Base-by-base conservation (phyloP, 2,113 vertebrate species). In the Gymnarchus niloticus region DNA sequence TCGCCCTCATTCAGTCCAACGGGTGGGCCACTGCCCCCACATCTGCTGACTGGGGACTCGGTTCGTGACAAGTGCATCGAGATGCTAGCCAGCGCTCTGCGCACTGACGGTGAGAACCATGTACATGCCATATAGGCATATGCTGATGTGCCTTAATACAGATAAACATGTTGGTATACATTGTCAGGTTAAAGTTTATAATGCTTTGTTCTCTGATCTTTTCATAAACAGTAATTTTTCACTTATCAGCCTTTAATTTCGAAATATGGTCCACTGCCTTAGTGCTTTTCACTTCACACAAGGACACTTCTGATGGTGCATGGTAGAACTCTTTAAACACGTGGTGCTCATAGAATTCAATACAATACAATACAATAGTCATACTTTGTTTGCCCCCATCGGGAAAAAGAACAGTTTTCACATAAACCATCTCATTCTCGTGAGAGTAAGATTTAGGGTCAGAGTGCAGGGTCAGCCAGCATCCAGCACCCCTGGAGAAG, bases 61-160 rank as follows among this genome's bases (percentile, higher is more conserved):
- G 89, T 99, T 88, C 91, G 98, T 88, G 97, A 99, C 93, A 99
- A 99, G 88, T 99, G 98, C 91, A 94, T 99, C 0, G 97, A 97
- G 94, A 96, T 99, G 97, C 90, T 99, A 88, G 89, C 96, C 0
- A 96, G 95, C 0, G 97, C 97, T 0, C 93, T 99, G 88, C 96
- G 94, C 86, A 94, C 95, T 37, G 96, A 97, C 0, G 95, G 98
- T 99, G 92, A 94, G 1, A 46, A 7, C 83, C 78, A 6, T 25
- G 28, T 23, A 59, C 41, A 10, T 52, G 12, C 81, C 51, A 3
- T 28, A 21, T n/a, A 44, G 12, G 56, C 52, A 83, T 28, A 57
- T 54, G 44, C 82, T 83, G 25, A n/a, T n/a, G n/a, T n/a, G n/a
- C n/a, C n/a, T 59, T 44, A 37, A 84, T 25, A 25, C 17, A 48